Evolutionary conservation across 2,113 vertebrate species (phyloP), one percentile per base, ranked within the genome.

Genomic region (Forbesichthys papilliferus): DNA sequence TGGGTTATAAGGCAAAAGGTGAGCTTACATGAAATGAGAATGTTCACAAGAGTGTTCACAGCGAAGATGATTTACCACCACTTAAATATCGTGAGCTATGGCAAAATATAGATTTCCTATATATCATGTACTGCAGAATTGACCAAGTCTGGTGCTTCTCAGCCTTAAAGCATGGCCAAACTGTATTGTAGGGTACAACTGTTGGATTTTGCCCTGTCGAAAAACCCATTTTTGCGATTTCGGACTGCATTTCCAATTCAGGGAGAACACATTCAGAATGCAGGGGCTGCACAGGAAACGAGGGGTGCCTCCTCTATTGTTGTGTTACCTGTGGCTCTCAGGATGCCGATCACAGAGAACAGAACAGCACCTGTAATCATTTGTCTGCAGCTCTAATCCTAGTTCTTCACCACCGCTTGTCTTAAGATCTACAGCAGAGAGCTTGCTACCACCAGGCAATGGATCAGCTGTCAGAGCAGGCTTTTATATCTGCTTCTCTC

Each of bases 381-480:
- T 75, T 47, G 61, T 73, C 81, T 87, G 71, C 51, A 66, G 61
- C 67, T 70, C 34, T 85, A 84, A 88, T 85, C 82, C 84, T 63
- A 5, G 16, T 64, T 58, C 77, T 78, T 74, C 57, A 65, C 58
- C 66, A 63, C 76, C 74, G 79, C 75, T 84, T 79, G 84, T 60
- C 34, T 61, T 42, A 42, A 42, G 27, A 33, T 20, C 71, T 77
- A 77, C 14, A 34, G 67, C 78, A 64, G 69, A 57, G 62, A 79
- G 77, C 73, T 14, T 51, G 51, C 72, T 74, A 70, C 75, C 81
- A 70, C 83, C 85, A 62, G 71, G 66, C 76, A 66, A 80, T 70
- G 83, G 85, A 87, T 88, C 86, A 84, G 79, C 85, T 86, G 84
- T 86, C 84, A 74, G 78, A 69, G 74, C 75, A 61, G 66, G 76